phyloP scores from a whole-genome alignment of 1,140 invertebrate genomes.

The Apis florea region DNA sequence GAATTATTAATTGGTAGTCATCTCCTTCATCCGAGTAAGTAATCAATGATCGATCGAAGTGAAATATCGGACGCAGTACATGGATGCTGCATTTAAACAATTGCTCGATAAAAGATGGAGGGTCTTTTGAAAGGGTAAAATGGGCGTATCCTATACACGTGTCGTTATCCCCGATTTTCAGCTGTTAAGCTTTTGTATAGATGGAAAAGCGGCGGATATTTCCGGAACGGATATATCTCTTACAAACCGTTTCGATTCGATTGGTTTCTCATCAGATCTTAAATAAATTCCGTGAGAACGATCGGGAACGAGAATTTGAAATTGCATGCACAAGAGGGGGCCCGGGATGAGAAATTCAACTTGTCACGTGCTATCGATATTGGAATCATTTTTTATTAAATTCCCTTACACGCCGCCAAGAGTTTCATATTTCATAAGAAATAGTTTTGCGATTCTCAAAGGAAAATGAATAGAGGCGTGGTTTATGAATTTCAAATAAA shows the following conservation, averaged over 20 bases:
- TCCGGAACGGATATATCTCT: not conserved
- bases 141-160: not conserved
- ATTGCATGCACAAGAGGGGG: not conserved
- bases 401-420: not conserved
- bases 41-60: not conserved
- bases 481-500: no score
- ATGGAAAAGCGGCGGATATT: not conserved
- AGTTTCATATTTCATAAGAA: not conserved
- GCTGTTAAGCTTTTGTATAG: constrained; percentile 22
- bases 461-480: not conserved
- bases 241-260: not conserved
- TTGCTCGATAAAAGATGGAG: constrained; percentile 10
- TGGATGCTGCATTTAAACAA: constrained; percentile 8
- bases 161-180: constrained; percentile 31
- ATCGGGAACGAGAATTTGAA: not conserved
- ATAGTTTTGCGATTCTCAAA: not conserved
- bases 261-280: not conserved
- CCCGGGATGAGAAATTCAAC: not conserved
- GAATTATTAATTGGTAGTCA: no score
- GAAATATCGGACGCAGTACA: not conserved
- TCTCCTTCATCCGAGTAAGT: no score
- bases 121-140: constrained; percentile 25
- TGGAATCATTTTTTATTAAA: not conserved
- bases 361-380: not conserved
- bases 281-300: constrained; percentile 16